These are phyloP conservation scores for Phrynocephalus versicolor DNA, from an alignment of 2,113 vertebrate species.

Conservation along the genomic window DNA sequence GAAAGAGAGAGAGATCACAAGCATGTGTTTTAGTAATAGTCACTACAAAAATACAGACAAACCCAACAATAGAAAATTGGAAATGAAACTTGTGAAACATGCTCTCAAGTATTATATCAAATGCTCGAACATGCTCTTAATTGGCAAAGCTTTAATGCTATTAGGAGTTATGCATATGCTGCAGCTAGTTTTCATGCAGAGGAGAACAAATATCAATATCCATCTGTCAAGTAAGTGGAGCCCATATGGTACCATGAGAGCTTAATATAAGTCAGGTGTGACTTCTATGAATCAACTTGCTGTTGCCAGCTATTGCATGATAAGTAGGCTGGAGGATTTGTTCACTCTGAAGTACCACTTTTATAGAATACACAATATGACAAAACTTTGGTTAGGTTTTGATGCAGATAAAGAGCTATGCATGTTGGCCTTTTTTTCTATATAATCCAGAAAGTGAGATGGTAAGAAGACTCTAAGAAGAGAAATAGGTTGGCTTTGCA, in stretches of 20 bases:
- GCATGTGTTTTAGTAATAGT: constrained; percentile 49
- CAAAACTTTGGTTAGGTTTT: neutral
- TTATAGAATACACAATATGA: constrained; percentile 9
- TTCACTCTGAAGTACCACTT: constrained; percentile 56
- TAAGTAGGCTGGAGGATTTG: constrained; percentile 39
- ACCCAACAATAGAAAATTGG: constrained; percentile 52
- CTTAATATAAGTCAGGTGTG: constrained; percentile 68
- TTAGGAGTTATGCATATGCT: constrained; percentile 72
- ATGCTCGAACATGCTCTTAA: constrained; percentile 68
- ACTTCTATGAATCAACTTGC: constrained; percentile 58
- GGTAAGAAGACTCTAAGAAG: neutral
- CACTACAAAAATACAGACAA: constrained; percentile 53
- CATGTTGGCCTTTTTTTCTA: neutral
- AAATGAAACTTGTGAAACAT: constrained; percentile 59
- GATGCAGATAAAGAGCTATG: neutral
- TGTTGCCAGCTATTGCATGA: constrained; percentile 35
- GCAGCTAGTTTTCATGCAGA: constrained; percentile 70
- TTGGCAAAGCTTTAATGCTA: constrained; percentile 70
- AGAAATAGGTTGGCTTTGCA: neutral
- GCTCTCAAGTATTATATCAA: constrained; percentile 58
- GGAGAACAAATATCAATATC: constrained; percentile 72
- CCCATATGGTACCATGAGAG: constrained; percentile 68
- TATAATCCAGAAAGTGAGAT: neutral
- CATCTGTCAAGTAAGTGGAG: constrained; percentile 69
- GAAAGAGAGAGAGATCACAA: constrained; percentile 20